These are phyloP conservation scores for Dermochelys coriacea DNA, from an alignment of 2,797 vertebrate species.

Conservation along the genomic window DNA sequence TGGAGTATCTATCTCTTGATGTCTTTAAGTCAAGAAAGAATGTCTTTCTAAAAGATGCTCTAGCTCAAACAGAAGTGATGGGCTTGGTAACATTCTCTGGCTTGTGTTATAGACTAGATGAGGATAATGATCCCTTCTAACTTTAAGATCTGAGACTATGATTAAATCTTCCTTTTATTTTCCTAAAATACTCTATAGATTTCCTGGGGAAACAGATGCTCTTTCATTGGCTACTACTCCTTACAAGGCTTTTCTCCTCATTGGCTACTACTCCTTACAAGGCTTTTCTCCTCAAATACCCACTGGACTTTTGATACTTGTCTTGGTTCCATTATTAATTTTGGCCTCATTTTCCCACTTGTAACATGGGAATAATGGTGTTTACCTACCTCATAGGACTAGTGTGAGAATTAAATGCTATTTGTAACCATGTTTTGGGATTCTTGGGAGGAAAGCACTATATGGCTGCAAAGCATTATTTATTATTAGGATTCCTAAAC, in stretches of 20 bases:
- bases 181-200: neutral
- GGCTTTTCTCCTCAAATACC: neutral
- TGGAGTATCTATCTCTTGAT: too few relatives aligned
- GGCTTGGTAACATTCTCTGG: neutral
- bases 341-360: neutral
- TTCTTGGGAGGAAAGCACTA: neutral
- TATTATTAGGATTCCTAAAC: neutral
- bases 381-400: neutral
- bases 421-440: neutral
- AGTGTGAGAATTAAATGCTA: neutral
- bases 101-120: neutral
- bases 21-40: neutral
- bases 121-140: neutral
- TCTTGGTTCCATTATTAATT: neutral
- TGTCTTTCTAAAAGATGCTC: neutral
- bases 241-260: neutral
- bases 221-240: slow-evolving; percentile 1
- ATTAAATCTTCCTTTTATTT: neutral
- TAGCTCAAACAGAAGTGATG: neutral
- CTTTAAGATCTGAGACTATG: neutral
- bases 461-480: neutral
- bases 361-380: neutral
- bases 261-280: slow-evolving; percentile 15
- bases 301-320: neutral
- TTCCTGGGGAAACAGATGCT: neutral